phyloP scores from a whole-genome alignment of 2,797 vertebrate species.

The Girardinus metallicus region DNA sequence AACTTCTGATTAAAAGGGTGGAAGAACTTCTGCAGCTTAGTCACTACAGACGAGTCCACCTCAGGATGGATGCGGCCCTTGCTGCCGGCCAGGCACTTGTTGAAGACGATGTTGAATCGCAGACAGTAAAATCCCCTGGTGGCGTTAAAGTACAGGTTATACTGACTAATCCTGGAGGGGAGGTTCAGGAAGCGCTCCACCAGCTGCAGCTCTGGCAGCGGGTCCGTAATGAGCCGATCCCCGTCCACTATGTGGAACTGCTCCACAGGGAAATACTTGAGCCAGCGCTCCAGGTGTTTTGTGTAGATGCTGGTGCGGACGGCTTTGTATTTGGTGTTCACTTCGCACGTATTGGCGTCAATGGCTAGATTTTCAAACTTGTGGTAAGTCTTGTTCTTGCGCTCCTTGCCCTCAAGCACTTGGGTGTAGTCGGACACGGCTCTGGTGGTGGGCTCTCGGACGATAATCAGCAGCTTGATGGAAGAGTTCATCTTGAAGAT shows the following conservation, averaged over 20 bases:
- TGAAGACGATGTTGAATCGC: slow-evolving; percentile 94
- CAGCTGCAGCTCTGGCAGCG: slow-evolving; percentile 91
- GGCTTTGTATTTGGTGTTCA: slow-evolving; percentile 97
- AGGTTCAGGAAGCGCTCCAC: slow-evolving; percentile 95
- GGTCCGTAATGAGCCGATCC: slow-evolving; percentile 93
- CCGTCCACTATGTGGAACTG: slow-evolving; percentile 95
- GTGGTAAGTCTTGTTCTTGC: slow-evolving; percentile 96
- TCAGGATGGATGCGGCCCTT: slow-evolving; percentile 95
- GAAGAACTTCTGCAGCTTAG: slow-evolving; percentile 94
- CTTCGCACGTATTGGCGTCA: slow-evolving; percentile 89
- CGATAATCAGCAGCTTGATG: slow-evolving; percentile 94
- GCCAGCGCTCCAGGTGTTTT: slow-evolving; percentile 95
- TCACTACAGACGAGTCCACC: slow-evolving; percentile 89
- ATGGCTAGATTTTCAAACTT: slow-evolving; percentile 95
- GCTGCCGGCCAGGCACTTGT: slow-evolving; percentile 98
- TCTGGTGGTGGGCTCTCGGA: slow-evolving; percentile 94
- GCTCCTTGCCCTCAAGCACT: slow-evolving; percentile 94
- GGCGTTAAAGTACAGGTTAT: slow-evolving; percentile 96
- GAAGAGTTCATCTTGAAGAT: slow-evolving; percentile 98
- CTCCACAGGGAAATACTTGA: slow-evolving; percentile 94
- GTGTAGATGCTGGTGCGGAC: slow-evolving; percentile 97
- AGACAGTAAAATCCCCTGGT: slow-evolving; percentile 98
- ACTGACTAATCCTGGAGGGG: slow-evolving; percentile 91
- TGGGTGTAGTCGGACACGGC: slow-evolving; percentile 97
- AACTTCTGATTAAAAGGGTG: slow-evolving; percentile 98